These are phyloP conservation scores for Oasisia sp. DNA, from an alignment of 2,888 invertebrate genomes.

Conservation along the genomic window DNA sequence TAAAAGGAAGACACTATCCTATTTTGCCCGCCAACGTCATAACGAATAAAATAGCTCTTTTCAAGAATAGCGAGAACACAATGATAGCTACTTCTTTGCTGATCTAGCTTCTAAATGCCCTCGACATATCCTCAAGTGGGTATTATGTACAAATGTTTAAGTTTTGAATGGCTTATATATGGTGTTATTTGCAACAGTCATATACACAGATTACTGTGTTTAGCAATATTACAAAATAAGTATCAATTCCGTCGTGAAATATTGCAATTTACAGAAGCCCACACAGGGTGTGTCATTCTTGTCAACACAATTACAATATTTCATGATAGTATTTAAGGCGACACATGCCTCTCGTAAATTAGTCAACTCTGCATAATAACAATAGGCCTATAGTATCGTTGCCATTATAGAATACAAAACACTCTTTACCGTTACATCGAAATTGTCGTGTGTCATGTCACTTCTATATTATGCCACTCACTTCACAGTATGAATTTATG, in stretches of 20 bases:
- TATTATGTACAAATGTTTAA: background rate
- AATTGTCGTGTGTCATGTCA: background rate
- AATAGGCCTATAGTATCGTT: background rate
- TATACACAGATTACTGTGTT: background rate
- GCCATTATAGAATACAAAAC: background rate
- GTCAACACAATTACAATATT: background rate
- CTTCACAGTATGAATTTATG: background rate
- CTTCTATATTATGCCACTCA: background rate
- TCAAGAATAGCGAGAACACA: background rate
- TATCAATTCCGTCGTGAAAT: too few species aligned
- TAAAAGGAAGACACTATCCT: background rate
- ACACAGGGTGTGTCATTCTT: background rate
- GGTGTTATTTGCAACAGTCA: background rate
- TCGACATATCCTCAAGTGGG: background rate
- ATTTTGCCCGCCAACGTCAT: background rate
- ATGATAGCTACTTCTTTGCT: background rate
- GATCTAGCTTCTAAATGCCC: background rate
- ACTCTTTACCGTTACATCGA: background rate
- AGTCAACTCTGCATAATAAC: background rate
- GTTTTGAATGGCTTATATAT: background rate
- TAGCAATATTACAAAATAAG: background rate
- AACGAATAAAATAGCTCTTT: background rate
- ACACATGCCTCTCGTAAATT: background rate
- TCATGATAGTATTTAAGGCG: background rate
- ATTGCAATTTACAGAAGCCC: too few species aligned